A percentile compares a stretch with the other conserved stretches of the same genome.
Evolutionary conservation across 2,888 invertebrate species (phyloP).

Genomic region (Baronia brevicornis): DNA sequence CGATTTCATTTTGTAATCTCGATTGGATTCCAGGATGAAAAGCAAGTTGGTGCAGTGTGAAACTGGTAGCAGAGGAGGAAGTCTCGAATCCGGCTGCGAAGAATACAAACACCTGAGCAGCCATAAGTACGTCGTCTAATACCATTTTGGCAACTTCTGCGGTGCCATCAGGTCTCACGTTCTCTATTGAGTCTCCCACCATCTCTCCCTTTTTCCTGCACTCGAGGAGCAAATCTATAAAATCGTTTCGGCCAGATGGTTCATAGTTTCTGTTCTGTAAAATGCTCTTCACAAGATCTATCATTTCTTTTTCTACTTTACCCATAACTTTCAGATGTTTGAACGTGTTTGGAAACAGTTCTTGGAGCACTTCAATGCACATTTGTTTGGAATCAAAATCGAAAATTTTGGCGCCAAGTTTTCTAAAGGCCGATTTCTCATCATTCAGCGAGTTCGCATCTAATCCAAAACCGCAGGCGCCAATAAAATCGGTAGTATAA

Average conservation of each 20-base stretch:
- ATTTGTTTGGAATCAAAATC: slow-evolving; percentile 6
- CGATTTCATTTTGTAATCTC: slow-evolving; percentile 24
- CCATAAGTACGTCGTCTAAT: slow-evolving; percentile 13
- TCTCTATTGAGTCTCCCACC: slow-evolving; percentile 19
- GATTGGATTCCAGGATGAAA: slow-evolving; percentile 20
- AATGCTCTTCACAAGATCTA: slow-evolving; percentile 19
- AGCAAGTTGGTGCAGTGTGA: slow-evolving; percentile 23
- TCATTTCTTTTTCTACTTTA: slow-evolving; percentile 33
- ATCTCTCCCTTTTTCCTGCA: slow-evolving; percentile 18
- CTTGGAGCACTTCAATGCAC: slow-evolving; percentile 23
- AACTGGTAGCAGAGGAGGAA: slow-evolving; percentile 24
- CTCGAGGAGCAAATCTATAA: slow-evolving; percentile 18
- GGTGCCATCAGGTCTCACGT: slow-evolving; percentile 12
- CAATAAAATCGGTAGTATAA: too few species aligned
- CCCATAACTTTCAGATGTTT: slow-evolving; percentile 30
- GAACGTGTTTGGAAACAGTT: slow-evolving; percentile 33
- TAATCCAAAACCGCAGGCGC: slow-evolving; percentile 22
- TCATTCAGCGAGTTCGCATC: slow-evolving; percentile 20
- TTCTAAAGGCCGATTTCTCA: slow-evolving; percentile 21
- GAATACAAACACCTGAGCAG: slow-evolving; percentile 32
- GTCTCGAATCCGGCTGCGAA: slow-evolving; percentile 49
- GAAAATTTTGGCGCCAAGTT: slow-evolving; percentile 20
- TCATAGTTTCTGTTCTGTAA: slow-evolving; percentile 15
- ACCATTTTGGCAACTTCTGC: slow-evolving; percentile 15
- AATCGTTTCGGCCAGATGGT: slow-evolving; percentile 17